Base-by-base conservation (phyloP, 1,140 invertebrate genomes). In the Adelges cooleyi region DNA sequence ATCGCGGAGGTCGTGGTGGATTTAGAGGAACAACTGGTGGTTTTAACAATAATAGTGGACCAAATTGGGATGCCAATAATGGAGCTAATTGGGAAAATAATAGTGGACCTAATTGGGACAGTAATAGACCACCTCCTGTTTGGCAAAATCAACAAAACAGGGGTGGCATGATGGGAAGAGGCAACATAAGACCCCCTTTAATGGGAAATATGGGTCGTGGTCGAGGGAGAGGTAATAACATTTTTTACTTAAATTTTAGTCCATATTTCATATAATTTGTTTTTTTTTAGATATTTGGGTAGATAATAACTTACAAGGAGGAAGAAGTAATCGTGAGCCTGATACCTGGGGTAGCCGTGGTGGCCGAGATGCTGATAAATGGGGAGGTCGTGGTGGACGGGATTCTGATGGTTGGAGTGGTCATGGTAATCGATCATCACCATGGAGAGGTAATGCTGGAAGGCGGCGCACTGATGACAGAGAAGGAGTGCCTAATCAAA, bases 111-210 rank as follows among this genome's bases (percentile, higher is more conserved):
- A 42, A 56, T 42, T 56, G 53, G 53, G 53, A 56, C 20, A 56
- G 27, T 46, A 62, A 62, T 62, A 42, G 42, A 8, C 56, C 56
- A 2, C 53, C 53, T 4, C 56, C 56, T 20, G 23, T 42, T 29
- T n/a, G 42, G 42, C 44, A 42, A 42, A 40, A 62, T n/a, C 42
- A 48, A 29, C 56, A 48, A 48, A 62, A 1, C 46, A 62, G 56
- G 33, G 56, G 56, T 29, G 56, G 42, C n/a, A 62, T 62, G 25
- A 48, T 62, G 25, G 56, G 56, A 62, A 62, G 56, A 62, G 42
- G 56, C 27, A 62, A 62, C 33, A 27, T 62, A 18, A 62, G 56
- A 62, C 56, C 42, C 1, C 42, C 42, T 27, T 62, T 62, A 62
- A 62, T 62, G 38, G 38, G 44, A 33, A 62, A 62, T 46, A 11